phyloP scores from a whole-genome alignment of 2,888 invertebrate genomes.

The Hedya salicella region DNA sequence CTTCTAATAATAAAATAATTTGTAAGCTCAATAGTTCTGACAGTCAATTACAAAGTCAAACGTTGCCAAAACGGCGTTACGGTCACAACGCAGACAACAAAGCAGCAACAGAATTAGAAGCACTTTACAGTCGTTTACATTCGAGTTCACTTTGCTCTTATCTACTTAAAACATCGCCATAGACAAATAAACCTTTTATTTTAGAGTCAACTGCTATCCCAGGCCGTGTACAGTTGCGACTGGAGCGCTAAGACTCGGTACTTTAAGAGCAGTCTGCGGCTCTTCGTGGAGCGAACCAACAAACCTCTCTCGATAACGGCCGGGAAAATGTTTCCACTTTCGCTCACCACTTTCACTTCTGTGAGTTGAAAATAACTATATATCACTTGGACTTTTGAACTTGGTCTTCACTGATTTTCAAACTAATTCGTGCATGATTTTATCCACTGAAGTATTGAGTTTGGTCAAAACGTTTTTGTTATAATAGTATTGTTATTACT shows the following conservation, averaged over 20 bases:
- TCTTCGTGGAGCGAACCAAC: constrained; percentile 65
- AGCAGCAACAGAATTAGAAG: neutral
- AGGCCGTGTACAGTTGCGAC: constrained; percentile 65
- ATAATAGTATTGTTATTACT: too few species aligned
- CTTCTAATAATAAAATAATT: too few species aligned
- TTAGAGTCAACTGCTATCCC: constrained; percentile 63
- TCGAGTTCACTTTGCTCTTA: constrained; percentile 23
- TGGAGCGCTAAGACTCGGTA: constrained; percentile 62
- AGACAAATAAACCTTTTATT: constrained; percentile 44
- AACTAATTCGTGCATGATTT: neutral
- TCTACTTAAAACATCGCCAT: constrained; percentile 25
- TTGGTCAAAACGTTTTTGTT: neutral
- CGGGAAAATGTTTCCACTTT: constrained; percentile 70
- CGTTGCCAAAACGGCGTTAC: neutral
- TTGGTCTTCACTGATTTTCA: neutral
- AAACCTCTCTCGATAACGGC: constrained; percentile 65
- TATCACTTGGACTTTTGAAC: constrained; percentile 12
- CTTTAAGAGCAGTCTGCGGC: constrained; percentile 66
- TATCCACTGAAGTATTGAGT: neutral
- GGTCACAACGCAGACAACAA: constrained; percentile 9
- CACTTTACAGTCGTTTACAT: constrained; percentile 23
- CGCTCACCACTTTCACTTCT: constrained; percentile 68
- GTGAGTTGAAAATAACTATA: constrained; percentile 55
- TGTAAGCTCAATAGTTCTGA: too few species aligned
- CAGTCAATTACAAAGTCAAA: neutral